phyloP scores from a whole-genome alignment of 2,888 invertebrate species.

The Drosophila fungiperda region DNA sequence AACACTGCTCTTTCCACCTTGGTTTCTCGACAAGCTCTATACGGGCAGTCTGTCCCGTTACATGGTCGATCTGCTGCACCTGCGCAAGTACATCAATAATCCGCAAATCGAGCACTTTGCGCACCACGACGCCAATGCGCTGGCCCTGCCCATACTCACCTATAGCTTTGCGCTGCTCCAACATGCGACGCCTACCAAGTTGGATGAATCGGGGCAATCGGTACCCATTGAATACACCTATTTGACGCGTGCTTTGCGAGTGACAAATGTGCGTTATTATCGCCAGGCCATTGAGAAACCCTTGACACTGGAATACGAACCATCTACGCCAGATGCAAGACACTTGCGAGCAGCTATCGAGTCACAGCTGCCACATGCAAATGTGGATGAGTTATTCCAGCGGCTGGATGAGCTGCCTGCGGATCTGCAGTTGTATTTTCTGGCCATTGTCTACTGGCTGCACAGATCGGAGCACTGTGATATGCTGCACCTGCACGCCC shows the following conservation, averaged over 20 bases:
- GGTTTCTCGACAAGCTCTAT: constrained; percentile 89
- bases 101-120: constrained; percentile 90
- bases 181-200: constrained; percentile 47
- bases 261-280: constrained; percentile 82
- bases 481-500: constrained; percentile 77
- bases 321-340: constrained; percentile 67
- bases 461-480: constrained; percentile 80
- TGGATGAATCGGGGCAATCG: constrained; percentile 49
- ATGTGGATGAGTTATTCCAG: constrained; percentile 67
- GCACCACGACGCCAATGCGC: constrained; percentile 87
- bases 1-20: constrained; percentile 86
- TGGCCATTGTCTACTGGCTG: constrained; percentile 83
- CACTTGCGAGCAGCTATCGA: constrained; percentile 76
- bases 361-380: constrained; percentile 49
- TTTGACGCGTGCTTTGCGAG: constrained; percentile 79
- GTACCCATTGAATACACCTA: constrained; percentile 78
- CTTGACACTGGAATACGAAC: constrained; percentile 60
- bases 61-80: constrained; percentile 89
- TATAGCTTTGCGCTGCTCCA: constrained; percentile 86
- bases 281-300: constrained; percentile 64
- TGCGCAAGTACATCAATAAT: constrained; percentile 88
- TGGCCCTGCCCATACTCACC: constrained; percentile 88
- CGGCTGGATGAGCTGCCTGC: constrained; percentile 71
- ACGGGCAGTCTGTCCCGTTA: constrained; percentile 88
- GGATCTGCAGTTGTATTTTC: constrained; percentile 80